Conservation (phyloP, 1,140 invertebrate genomes). For the Apocrypta bakeri region DNA sequence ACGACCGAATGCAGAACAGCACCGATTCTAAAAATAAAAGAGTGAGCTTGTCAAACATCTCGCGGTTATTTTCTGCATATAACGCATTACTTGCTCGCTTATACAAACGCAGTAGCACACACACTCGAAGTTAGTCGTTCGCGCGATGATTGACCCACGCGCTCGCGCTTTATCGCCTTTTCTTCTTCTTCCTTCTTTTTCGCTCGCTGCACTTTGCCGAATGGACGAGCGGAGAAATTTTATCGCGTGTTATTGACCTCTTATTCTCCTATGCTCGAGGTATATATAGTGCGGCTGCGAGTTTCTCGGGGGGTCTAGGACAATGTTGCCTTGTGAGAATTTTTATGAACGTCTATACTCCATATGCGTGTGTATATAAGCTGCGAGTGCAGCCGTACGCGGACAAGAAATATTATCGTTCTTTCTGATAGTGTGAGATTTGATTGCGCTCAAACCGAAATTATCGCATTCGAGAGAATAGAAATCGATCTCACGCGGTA, state of each 20-base stretch:
- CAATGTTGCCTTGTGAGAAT: too few species aligned
- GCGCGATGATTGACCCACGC: background rate
- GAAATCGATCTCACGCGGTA: too few species aligned
- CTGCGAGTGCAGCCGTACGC: too few species aligned
- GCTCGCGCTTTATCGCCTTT: constrained; percentile 18
- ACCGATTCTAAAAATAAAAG: constrained; percentile 20
- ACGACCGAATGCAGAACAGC: background rate
- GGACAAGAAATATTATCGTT: too few species aligned
- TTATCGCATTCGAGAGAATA: too few species aligned
- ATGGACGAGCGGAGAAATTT: constrained; percentile 36
- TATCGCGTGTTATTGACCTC: constrained; percentile 42
- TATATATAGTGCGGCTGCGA: background rate
- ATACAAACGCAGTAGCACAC: background rate
- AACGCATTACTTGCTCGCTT: background rate
- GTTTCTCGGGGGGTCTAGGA: background rate
- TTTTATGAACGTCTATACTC: too few species aligned
- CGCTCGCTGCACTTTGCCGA: constrained; percentile 27
- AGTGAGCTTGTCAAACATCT: constrained; percentile 33
- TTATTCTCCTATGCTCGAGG: background rate
- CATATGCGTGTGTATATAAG: too few species aligned
- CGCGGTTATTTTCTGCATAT: constrained; percentile 34
- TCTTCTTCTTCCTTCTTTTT: constrained; percentile 7
- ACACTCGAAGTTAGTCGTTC: background rate
- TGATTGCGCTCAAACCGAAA: too few species aligned
- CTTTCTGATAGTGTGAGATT: too few species aligned